Evolutionary conservation across 2,888 invertebrate species (phyloP), one percentile per base, ranked within the genome.

Genomic region (Synanthedon myopaeformis): DNA sequence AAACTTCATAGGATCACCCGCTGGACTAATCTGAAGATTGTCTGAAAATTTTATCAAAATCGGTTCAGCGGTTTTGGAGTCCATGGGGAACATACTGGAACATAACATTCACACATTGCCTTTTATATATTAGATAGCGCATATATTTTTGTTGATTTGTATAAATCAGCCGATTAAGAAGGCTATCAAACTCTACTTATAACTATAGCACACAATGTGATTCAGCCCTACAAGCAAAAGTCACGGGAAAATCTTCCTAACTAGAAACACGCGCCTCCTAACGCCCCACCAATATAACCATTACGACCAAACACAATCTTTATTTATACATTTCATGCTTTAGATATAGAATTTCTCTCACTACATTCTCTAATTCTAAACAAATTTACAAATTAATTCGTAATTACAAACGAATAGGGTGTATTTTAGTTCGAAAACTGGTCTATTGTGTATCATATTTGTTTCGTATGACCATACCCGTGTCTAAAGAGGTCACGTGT

Each of bases 191-290:
- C 28, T 6, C 8, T 28, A 28, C 0, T 35, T 3, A 35, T 35
- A 35, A 10, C 10, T 5, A 35, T 28, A 35, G 10, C 35, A 35
- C 0, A 35, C 35, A 10, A 35, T 8, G 35, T 35, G 8, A 35
- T 35, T 35, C 35, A 1, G 35, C 35, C 35, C 10, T 35, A 35
- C 8, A 23, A 10, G 45, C 64, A 66, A 59, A 59, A 62, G 78
- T 82, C 84, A 85, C 83, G 86, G 86, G 82, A 83, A 82, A 71
- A 61, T 54, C 62, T 51, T 49, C 51, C 65, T 81, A 85, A 86
- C 79, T 62, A 73, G 62, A 59, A 67, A 52, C 86, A 82, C 86
- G 82, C 77, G 83, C 51, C 68, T 55, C 51, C 59, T 35, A 70
- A 76, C 86, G 85, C 86, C 86, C 81, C 68, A 59, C 61, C 67